phyloP scores from a whole-genome alignment of 2,888 invertebrate genomes.

The Alitta virens region DNA sequence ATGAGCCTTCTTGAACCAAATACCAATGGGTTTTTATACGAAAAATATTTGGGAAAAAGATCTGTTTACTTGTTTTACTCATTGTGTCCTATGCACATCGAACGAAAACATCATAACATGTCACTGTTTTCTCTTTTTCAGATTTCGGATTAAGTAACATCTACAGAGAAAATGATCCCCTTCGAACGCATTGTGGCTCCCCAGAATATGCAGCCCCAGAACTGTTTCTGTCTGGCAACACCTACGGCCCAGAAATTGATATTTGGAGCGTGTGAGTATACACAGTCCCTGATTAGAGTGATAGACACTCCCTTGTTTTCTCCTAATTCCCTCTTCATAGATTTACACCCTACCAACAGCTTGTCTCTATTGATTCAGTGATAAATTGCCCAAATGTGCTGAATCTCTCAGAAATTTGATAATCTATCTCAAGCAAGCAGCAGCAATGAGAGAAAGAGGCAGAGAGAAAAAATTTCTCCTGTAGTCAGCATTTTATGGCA shows the following conservation, averaged over 20 bases:
- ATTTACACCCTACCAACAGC: not conserved
- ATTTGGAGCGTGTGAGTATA: constrained; percentile 72
- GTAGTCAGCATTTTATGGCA: too few species aligned
- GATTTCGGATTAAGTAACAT: constrained; percentile 76
- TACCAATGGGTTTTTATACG: too few species aligned
- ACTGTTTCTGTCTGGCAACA: constrained; percentile 68
- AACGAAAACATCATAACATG: not conserved
- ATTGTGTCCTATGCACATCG: not conserved
- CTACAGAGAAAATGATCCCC: constrained; percentile 64
- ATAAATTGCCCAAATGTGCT: too few species aligned
- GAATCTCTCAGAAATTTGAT: too few species aligned
- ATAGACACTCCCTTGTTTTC: too few species aligned
- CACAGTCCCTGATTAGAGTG: not conserved
- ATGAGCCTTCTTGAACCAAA: too few species aligned
- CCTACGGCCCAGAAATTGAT: constrained; percentile 75
- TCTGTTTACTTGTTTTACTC: not conserved
- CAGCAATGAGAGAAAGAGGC: too few species aligned
- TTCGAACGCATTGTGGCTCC: constrained; percentile 76
- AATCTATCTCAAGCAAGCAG: too few species aligned
- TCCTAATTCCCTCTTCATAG: not conserved
- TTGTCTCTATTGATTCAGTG: too few species aligned
- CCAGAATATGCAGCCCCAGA: constrained; percentile 79
- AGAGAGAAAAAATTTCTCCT: too few species aligned
- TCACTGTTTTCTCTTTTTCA: constrained; percentile 41
- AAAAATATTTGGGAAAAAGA: too few species aligned